phyloP scores from a whole-genome alignment of 2,113 vertebrate genomes.

The Poecile atricapillus region DNA sequence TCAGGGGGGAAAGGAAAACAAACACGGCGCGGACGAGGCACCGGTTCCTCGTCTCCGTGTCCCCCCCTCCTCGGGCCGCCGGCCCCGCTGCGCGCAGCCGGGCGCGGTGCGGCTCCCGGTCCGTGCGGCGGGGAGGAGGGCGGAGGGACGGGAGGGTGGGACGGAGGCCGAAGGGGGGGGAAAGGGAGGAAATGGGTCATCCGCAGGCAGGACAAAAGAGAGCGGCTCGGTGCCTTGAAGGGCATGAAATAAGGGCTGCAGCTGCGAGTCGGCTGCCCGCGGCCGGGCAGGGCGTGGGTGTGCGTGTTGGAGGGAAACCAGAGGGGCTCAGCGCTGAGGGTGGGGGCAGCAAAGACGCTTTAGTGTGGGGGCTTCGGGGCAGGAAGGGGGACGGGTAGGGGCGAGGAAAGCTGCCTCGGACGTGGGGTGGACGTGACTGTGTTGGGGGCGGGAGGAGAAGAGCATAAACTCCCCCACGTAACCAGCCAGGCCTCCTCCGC shows the following conservation, averaged over 20 bases:
- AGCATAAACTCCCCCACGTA: neutral
- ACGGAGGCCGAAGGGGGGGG: neutral
- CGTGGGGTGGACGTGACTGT: neutral
- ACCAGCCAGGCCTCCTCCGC: neutral
- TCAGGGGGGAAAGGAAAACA: slow-evolving; percentile 68
- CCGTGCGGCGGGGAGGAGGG: neutral
- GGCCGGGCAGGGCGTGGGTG: neutral
- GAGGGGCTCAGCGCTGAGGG: neutral
- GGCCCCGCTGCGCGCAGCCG: neutral
- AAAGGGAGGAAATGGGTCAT: neutral
- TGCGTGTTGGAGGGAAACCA: neutral
- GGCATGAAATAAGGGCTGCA: neutral
- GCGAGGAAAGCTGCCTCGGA: neutral
- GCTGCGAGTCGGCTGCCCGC: neutral
- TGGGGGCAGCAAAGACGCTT: neutral
- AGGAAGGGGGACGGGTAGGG: neutral
- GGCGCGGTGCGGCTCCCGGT: neutral
- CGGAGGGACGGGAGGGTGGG: neutral
- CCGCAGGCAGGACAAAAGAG: slow-evolving; percentile 23
- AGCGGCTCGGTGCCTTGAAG: neutral
- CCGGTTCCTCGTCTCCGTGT: neutral
- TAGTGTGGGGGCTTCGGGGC: neutral
- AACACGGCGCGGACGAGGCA: slow-evolving; percentile 43
- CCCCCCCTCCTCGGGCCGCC: neutral
- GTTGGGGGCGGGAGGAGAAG: neutral